These are phyloP conservation scores for Setipinna tenuifilis DNA, from an alignment of 2,797 vertebrate genomes.

Conservation along the genomic window DNA sequence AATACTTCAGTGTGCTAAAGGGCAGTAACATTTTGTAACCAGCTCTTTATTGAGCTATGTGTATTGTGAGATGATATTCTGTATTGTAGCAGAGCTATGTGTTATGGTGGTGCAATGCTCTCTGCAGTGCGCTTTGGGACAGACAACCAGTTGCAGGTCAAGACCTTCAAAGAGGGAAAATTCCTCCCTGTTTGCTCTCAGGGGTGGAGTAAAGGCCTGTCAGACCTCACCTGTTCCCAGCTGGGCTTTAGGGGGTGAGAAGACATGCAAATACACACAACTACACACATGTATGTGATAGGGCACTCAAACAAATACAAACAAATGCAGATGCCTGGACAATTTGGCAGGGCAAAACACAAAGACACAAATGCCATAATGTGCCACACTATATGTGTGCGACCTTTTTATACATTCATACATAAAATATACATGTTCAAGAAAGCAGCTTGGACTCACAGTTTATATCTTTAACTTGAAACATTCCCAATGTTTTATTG, in stretches of 20 bases:
- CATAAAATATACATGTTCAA: too few species aligned
- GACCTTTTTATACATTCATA: too few species aligned
- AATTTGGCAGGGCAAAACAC: too few species aligned
- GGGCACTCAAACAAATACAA: background rate
- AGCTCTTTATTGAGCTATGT: too few species aligned
- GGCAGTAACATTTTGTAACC: too few species aligned
- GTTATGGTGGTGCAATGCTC: background rate
- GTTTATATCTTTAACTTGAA: too few species aligned
- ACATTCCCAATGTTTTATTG: background rate
- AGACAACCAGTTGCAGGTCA: conserved; percentile 73
- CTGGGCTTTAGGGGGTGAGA: conserved; percentile 79
- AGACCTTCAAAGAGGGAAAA: conserved; percentile 60
- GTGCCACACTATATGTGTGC: too few species aligned
- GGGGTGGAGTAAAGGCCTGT: conserved; percentile 66
- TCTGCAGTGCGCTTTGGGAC: conserved; percentile 74
- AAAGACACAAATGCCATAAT: too few species aligned
- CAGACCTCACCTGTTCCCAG: conserved; percentile 77
- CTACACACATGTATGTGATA: background rate
- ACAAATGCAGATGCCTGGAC: background rate
- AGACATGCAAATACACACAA: background rate
- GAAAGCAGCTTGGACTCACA: too few species aligned
- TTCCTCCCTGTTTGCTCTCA: conserved; percentile 79
- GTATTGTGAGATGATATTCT: too few species aligned
- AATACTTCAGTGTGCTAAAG: too few species aligned
- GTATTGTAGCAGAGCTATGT: too few species aligned